These are phyloP conservation scores for Neogobius melanostomus DNA, from an alignment of 2,113 vertebrate genomes.

Conservation along the genomic window DNA sequence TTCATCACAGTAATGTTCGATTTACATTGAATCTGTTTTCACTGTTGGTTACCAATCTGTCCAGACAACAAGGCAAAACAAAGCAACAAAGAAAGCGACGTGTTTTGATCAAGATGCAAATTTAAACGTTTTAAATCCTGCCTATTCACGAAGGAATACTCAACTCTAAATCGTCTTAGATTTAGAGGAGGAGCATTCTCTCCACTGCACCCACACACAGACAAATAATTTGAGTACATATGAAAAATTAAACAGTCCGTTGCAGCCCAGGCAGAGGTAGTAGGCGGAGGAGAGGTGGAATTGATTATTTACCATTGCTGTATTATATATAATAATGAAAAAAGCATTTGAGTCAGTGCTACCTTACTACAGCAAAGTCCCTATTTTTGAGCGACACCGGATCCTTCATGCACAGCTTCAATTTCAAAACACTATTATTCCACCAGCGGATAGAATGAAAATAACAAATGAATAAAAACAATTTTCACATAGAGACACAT, in stretches of 20 bases:
- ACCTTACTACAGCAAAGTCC: neutral
- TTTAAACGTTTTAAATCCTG: slow-evolving; percentile 24
- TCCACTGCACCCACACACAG: slow-evolving; percentile 24
- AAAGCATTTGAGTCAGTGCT: neutral
- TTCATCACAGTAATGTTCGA: neutral
- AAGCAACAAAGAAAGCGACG: slow-evolving; percentile 1
- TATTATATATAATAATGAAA: slow-evolving; percentile 16
- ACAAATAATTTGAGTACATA: slow-evolving; percentile 30
- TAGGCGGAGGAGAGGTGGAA: slow-evolving; percentile 28
- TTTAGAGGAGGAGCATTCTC: slow-evolving; percentile 19
- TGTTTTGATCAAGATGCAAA: slow-evolving; percentile 42
- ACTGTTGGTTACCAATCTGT: slow-evolving; percentile 29
- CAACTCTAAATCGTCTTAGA: slow-evolving; percentile 34
- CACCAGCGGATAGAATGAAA: no score
- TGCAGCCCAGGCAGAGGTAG: slow-evolving; percentile 20
- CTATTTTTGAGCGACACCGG: neutral
- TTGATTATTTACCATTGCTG: slow-evolving; percentile 23
- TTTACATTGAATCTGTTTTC: slow-evolving; percentile 17
- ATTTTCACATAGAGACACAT: no score
- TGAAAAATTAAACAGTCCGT: slow-evolving; percentile 27
- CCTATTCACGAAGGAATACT: slow-evolving; percentile 21
- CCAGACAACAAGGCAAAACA: slow-evolving; percentile 10
- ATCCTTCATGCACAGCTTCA: no score
- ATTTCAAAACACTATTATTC: no score
- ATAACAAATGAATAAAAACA: no score